Evolutionary conservation across 1,140 invertebrate genomes (phyloP).

Genomic region (Leptinotarsa defecta): DNA sequence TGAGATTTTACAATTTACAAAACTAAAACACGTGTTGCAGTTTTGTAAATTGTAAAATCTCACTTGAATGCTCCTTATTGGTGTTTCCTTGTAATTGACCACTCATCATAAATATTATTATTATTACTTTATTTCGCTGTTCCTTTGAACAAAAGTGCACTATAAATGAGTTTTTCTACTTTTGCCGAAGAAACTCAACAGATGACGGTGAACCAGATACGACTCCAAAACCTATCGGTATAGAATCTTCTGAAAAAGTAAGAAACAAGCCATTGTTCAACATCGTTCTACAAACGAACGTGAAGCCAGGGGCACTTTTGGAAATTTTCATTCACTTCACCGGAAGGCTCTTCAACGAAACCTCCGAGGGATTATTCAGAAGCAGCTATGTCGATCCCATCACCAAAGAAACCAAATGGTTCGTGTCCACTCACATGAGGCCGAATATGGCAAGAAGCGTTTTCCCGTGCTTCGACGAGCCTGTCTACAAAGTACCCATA

Average conservation of each 20-base stretch:
- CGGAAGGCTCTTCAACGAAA: slow-evolving; percentile 63
- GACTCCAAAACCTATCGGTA: background rate
- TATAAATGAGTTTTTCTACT: background rate
- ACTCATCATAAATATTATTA: too few relatives aligned
- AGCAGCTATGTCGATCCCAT: slow-evolving; percentile 61
- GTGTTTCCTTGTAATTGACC: too few relatives aligned
- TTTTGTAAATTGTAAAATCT: too few relatives aligned
- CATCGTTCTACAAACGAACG: slow-evolving; percentile 58
- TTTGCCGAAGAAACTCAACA: background rate
- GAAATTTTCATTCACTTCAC: slow-evolving; percentile 63
- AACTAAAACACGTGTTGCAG: too few relatives aligned
- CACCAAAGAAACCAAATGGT: slow-evolving; percentile 60
- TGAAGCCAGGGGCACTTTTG: slow-evolving; percentile 58
- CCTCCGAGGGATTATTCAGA: slow-evolving; percentile 66
- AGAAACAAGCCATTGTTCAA: slow-evolving; percentile 40
- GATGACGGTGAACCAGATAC: background rate
- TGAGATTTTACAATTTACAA: too few relatives aligned
- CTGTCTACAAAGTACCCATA: slow-evolving; percentile 77
- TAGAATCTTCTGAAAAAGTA: slow-evolving; percentile 31
- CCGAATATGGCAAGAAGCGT: slow-evolving; percentile 80
- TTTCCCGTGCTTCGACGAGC: slow-evolving; percentile 95
- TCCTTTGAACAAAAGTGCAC: background rate
- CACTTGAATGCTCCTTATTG: too few relatives aligned
- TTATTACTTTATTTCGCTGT: too few relatives aligned
- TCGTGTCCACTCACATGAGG: slow-evolving; percentile 75